Evolutionary conservation across 2,888 invertebrate species (phyloP).

Genomic region (Tetragonula carbonaria): DNA sequence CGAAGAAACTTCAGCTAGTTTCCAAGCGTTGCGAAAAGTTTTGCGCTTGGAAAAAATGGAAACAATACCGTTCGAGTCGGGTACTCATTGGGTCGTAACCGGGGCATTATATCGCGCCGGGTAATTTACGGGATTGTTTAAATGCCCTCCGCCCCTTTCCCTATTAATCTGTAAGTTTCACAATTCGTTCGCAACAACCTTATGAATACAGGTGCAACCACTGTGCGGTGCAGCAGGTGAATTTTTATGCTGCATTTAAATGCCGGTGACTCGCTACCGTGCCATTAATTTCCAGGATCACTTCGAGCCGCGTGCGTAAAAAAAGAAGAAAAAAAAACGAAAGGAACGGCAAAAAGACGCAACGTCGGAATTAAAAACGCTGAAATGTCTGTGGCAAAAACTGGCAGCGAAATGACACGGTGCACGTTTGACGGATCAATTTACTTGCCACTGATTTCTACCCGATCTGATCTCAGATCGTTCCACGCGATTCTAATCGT

Average conservation of each 20-base stretch:
- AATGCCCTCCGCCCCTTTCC: background rate
- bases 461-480: too few species aligned
- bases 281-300: constrained; percentile 50
- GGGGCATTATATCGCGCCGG: background rate
- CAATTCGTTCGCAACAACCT: constrained; percentile 41
- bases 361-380: constrained; percentile 37
- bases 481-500: too few species aligned
- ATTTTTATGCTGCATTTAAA: constrained; percentile 57
- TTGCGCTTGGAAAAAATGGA: background rate
- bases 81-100: background rate
- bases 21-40: background rate
- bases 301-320: constrained; percentile 5
- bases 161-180: constrained; percentile 48
- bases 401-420: background rate
- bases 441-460: background rate
- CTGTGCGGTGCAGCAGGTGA: constrained; percentile 35
- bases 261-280: constrained; percentile 47
- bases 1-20: background rate
- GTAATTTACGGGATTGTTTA: constrained; percentile 30
- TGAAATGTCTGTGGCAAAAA: constrained; percentile 34
- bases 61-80: background rate
- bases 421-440: constrained; percentile 19
- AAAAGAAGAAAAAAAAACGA: background rate
- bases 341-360: constrained; percentile 11
- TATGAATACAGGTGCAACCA: constrained; percentile 39